phyloP scores from a whole-genome alignment of 1,140 invertebrate species.

The Vanessa atalanta region DNA sequence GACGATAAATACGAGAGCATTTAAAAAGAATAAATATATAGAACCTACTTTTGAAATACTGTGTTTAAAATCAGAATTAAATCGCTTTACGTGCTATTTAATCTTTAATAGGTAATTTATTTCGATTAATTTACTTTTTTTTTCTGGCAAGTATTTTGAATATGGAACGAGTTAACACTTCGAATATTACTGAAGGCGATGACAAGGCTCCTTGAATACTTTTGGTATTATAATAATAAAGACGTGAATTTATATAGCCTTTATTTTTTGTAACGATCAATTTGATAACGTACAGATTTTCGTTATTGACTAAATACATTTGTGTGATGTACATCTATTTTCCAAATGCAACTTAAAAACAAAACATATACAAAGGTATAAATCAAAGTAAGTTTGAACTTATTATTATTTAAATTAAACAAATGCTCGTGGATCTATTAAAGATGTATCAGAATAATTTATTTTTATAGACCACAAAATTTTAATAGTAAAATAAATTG shows the following conservation, averaged over 20 bases:
- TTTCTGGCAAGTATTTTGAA: no score
- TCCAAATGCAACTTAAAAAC: neutral
- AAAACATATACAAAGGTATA: neutral
- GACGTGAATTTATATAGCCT: neutral
- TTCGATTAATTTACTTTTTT: no score
- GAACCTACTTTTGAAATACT: neutral
- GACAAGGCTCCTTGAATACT: no score
- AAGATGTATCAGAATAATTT: neutral
- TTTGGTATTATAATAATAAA: neutral
- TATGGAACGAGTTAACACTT: neutral
- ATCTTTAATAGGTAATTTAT: neutral
- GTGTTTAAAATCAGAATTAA: neutral
- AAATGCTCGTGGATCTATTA: neutral
- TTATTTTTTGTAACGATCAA: neutral
- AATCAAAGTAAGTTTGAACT: neutral
- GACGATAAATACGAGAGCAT: conserved; percentile 26
- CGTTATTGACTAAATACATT: neutral
- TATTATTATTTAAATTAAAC: neutral
- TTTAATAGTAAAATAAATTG: neutral
- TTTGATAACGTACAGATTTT: neutral
- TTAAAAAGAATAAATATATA: conserved; percentile 2
- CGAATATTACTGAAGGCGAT: neutral
- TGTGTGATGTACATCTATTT: neutral
- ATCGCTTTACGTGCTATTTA: neutral
- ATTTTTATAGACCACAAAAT: neutral